Evolutionary conservation across 2,888 invertebrate genomes (phyloP).

Genomic region (Drosophila dives): DNA sequence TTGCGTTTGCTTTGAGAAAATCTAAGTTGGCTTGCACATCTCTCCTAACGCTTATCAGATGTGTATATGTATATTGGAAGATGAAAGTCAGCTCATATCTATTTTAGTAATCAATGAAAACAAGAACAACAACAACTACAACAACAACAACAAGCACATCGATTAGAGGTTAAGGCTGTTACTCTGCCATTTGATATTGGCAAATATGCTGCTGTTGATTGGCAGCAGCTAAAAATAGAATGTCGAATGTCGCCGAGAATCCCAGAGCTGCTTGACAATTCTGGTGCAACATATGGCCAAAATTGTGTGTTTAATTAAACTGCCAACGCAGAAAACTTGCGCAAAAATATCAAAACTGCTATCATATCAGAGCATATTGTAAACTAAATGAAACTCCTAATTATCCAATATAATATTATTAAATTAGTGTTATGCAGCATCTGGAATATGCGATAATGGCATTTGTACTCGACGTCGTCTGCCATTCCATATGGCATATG

Average conservation of each 20-base stretch:
- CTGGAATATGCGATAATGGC: slow-evolving; percentile 6
- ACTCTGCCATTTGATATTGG: slow-evolving; percentile 50
- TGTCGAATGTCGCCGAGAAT: slow-evolving; percentile 8
- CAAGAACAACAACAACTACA: slow-evolving; percentile 24
- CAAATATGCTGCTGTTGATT: slow-evolving; percentile 51
- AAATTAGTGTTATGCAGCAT: slow-evolving; percentile 7
- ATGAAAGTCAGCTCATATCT: slow-evolving; percentile 42
- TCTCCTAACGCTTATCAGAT: slow-evolving; percentile 3
- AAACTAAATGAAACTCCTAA: slow-evolving; percentile 28
- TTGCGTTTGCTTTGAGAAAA: neutral
- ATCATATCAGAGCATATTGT: slow-evolving; percentile 50
- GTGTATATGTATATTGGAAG: neutral
- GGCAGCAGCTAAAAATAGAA: slow-evolving; percentile 66
- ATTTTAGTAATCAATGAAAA: slow-evolving; percentile 43
- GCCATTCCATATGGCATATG: slow-evolving; percentile 58
- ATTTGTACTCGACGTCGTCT: slow-evolving; percentile 8
- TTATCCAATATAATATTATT: neutral
- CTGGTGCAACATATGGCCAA: slow-evolving; percentile 42
- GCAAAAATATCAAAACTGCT: slow-evolving; percentile 6
- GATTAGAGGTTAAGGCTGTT: slow-evolving; percentile 20
- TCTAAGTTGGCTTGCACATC: neutral
- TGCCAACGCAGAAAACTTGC: slow-evolving; percentile 9
- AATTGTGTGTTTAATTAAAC: slow-evolving; percentile 43
- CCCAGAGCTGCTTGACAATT: slow-evolving; percentile 35
- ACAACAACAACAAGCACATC: slow-evolving; percentile 10